Evolutionary conservation across 2,797 vertebrate species (phyloP), one percentile per base, ranked within the genome.

Genomic region (Chelonia mydas): DNA sequence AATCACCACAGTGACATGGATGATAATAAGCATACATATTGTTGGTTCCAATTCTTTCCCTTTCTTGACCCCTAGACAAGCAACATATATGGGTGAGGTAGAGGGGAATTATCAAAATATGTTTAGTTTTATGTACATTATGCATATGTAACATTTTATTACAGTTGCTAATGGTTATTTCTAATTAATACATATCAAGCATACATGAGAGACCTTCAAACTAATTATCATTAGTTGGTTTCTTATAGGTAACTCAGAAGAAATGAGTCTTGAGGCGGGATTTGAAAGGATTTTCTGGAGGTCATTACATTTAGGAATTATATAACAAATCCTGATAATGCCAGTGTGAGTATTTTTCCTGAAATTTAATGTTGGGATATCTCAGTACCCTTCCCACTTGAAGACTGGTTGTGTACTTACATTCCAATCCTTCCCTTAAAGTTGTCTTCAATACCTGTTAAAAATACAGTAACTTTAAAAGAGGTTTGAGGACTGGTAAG

Each of bases 381-480:
- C 82, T 47, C 81, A 92, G 86, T 55, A 72, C 2, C 11, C 51
- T 61, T 3, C n/a, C 3, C 4, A 11, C 59, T 95, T 86, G 47
- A 89, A 84, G 79, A 80, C 11, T 80, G 1, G 5, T 16, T 15
- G 17, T 84, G 27, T 2, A 5, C 23, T 81, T 82, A 80, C 87
- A 90, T 92, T 89, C 37, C 65, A 61, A 72, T 31, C 86, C 59
- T 86, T 84, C 27, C 51, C 86, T 57, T 81, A 74, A 3, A 6
- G 3, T 89, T 92, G 47, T 84, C 89, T 96, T 37, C n/a, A 95
- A 50, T 27, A 90, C 72, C 50, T 89, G 21, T 55, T 92, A 86
- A 92, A 95, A 83, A 23, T 74, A 31, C 53, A 77, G 65, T 90
- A 90, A 87, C 79, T 91, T 77, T 19, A 45, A 89, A 88, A 88